Evolutionary conservation across 2,888 invertebrate species (phyloP).

Genomic region (Caenorhabditis imperialis): DNA sequence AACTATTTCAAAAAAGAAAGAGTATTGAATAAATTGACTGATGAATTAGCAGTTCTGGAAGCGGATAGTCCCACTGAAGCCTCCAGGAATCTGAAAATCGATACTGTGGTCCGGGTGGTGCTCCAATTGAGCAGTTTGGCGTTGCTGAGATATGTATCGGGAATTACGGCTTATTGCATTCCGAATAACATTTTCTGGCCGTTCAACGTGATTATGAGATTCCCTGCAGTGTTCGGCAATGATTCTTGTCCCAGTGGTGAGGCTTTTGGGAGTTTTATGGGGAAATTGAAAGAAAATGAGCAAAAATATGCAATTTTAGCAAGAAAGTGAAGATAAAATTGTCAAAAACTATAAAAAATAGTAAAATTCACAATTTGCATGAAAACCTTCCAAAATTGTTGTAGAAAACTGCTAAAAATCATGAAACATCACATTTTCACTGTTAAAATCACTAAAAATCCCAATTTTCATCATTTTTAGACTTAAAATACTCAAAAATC

Average conservation of each 20-base stretch:
- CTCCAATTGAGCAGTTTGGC: slow-evolving; percentile 23
- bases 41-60: slow-evolving; percentile 37
- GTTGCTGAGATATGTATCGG: slow-evolving; percentile 37
- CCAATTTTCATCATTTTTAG: too few species aligned
- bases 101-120: slow-evolving; percentile 26
- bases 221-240: slow-evolving; percentile 55
- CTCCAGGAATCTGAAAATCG: slow-evolving; percentile 45
- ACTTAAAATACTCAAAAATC: too few species aligned
- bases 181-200: slow-evolving; percentile 58
- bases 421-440: too few species aligned
- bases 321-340: too few species aligned
- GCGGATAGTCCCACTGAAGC: slow-evolving; percentile 14
- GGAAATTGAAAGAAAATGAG: too few species aligned
- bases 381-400: too few species aligned
- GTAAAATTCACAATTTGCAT: too few species aligned
- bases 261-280: too few species aligned
- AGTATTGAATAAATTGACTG: slow-evolving; percentile 48
- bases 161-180: slow-evolving; percentile 55
- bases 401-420: too few species aligned
- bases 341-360: too few species aligned
- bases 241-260: slow-evolving; percentile 45
- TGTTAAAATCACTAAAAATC: too few species aligned
- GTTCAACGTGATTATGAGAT: slow-evolving; percentile 52
- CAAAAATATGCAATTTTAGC: too few species aligned
- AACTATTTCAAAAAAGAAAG: slow-evolving; percentile 62